Conservation (phyloP, 2,888 invertebrate species). For the Malachius bipustulatus region DNA sequence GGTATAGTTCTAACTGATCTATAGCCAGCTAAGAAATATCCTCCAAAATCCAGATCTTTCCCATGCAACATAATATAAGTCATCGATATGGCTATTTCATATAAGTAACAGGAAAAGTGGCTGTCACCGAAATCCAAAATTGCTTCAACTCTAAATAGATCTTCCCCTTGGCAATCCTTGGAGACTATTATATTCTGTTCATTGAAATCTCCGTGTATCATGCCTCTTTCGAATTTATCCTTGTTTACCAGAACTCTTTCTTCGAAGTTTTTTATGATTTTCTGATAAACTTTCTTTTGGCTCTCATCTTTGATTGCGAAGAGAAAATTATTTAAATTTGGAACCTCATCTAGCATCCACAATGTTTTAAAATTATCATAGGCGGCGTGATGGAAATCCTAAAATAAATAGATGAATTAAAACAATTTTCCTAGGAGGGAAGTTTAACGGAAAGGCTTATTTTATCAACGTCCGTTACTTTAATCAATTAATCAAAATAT, state of each 20-base stretch:
- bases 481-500: no score
- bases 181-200: constrained; percentile 68
- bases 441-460: no score
- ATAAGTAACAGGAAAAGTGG: constrained; percentile 59
- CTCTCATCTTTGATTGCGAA: constrained; percentile 53
- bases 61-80: constrained; percentile 67
- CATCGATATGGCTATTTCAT: constrained; percentile 73
- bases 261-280: constrained; percentile 53
- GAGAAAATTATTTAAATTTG: constrained; percentile 56
- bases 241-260: constrained; percentile 47
- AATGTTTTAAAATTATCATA: constrained; percentile 52
- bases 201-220: constrained; percentile 86
- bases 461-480: no score
- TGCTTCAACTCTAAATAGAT: constrained; percentile 51
- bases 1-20: constrained; percentile 46
- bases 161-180: constrained; percentile 33
- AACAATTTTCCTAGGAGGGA: no score
- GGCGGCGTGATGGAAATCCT: constrained; percentile 63
- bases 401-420: constrained; percentile 19
- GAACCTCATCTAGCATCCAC: constrained; percentile 65
- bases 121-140: constrained; percentile 83
- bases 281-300: constrained; percentile 45
- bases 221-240: constrained; percentile 49
- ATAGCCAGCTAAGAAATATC: constrained; percentile 68
- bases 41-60: constrained; percentile 48